Base-by-base conservation (phyloP, 2,797 vertebrate species). In the Phataginus tetradactyla region DNA sequence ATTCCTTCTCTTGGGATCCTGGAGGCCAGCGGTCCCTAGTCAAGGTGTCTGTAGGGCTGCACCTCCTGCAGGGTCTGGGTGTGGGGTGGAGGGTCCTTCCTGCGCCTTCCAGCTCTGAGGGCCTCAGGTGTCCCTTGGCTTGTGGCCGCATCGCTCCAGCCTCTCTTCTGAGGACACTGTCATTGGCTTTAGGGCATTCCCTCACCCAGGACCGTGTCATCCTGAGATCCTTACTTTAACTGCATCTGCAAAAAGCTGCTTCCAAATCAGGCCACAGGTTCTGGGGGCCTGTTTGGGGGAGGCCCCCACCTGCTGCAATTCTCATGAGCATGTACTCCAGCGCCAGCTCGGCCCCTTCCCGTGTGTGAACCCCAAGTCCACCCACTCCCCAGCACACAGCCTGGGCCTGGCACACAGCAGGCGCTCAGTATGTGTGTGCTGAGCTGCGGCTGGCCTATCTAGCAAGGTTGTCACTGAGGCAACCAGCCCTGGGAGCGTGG, bases 341-440 rank as follows among this genome's bases (percentile, higher is more conserved):
- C 15, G 3, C 69, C 49, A 1, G 13, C 4, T 6, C 49, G 0
- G 12, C 32, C 63, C n/a, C 18, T 4, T 18, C 39, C 4, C 7
- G 1, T 0, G 0, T 0, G 7, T 0, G 13, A 25, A 13, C n/a
- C 45, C 29, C 0, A 29, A 12, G 5, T 0, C 55, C 57, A 9
- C 4, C 37, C 0, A 17, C 5, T 3, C 32, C 59, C 57, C 39
- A 0, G 37, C 3, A 1, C 45, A 21, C 34, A 11, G 49, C 21
- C 34, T 1, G 0, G 1, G 61, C 18, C 80, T 0, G 14, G 92
- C 74, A 91, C 27, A 32, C 69, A 94, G 96, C 61, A 71, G 91
- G 84, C 0, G 4, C 55, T 37, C 59, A 11, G 0, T 14, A 6
- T 0, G 1, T 13, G 78, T 49, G 15, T 5, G 5, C 7, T 34